phyloP scores from a whole-genome alignment of 2,797 vertebrate species.

The Acanthurus lineatus region DNA sequence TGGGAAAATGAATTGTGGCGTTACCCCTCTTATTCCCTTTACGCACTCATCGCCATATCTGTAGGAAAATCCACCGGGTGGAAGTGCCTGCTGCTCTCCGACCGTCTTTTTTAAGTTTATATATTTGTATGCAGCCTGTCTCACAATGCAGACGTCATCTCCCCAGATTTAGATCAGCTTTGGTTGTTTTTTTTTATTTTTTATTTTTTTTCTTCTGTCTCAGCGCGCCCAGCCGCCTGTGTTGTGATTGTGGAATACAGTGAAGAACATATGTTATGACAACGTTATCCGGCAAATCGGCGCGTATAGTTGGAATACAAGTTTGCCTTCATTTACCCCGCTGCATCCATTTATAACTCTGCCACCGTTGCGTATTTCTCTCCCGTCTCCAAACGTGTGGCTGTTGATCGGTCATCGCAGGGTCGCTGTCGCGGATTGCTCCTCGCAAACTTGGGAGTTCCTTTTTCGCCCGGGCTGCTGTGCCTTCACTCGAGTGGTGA shows the following conservation, averaged over 20 bases:
- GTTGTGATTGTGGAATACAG: conserved; percentile 51
- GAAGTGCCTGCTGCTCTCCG: conserved; percentile 28
- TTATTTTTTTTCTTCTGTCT: neutral
- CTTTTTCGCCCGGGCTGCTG: conserved; percentile 64
- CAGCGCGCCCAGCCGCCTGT: conserved; percentile 36
- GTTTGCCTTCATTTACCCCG: conserved; percentile 29
- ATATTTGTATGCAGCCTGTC: conserved; percentile 75
- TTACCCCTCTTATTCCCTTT: conserved; percentile 31
- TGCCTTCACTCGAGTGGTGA: conserved; percentile 62
- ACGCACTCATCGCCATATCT: conserved; percentile 48
- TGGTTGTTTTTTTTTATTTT: conserved; percentile 24
- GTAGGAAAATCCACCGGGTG: conserved; percentile 32
- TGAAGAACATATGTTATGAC: conserved; percentile 46
- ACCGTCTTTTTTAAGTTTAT: conserved; percentile 62
- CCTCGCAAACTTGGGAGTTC: conserved; percentile 79
- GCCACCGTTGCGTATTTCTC: conserved; percentile 33
- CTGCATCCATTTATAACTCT: conserved; percentile 20
- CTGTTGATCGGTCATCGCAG: conserved; percentile 55
- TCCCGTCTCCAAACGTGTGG: conserved; percentile 32
- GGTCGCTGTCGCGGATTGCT: conserved; percentile 48
- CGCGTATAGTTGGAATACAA: conserved; percentile 44
- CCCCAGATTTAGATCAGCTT: conserved; percentile 65
- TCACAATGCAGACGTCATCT: conserved; percentile 79
- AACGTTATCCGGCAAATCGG: conserved; percentile 11
- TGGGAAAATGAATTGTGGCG: conserved; percentile 53